Base-by-base conservation (phyloP, 2,797 vertebrate species). In the Lemur catta region DNA sequence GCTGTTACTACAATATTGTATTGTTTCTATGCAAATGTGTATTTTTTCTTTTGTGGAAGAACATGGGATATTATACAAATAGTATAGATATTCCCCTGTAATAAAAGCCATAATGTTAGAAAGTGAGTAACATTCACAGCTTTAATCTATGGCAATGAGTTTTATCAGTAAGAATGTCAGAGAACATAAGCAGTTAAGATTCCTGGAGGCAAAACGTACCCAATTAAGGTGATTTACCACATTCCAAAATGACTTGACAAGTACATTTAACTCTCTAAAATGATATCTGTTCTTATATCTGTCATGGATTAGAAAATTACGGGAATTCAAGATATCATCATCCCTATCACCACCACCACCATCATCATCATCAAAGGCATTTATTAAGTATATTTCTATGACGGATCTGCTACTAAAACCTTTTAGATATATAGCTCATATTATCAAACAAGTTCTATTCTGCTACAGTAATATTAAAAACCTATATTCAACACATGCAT, bases 161-260 rank as follows among this genome's bases (percentile, higher is more conserved):
- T 97, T 97, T 96, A 97, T 95, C 93, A 95, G 96, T 84, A 93
- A 96, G 63, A 65, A n/a, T 95, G 91, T 95, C 92, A 96, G 94
- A 97, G 97, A 97, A 96, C 85, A 94, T 92, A 97, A 96, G 97
- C 95, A 94, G 95, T 92, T 95, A 96, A 95, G 96, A 93, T 97
- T 97, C 93, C 96, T 97, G 92, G 94, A 96, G 96, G 97, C 96
- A 96, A 96, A 97, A 97, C 13, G 43, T 92, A 94, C 61, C 92
- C 96, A 97, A 97, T 97, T 97, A 97, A 91, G 94, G 75, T 97
- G 97, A 97, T 97, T 97, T 97, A 97, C 93, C 94, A 91, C 91
- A 84, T 97, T 97, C 94, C 92, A 97, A 97, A 97, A 97, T 95
- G 92, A 96, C 96, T 96, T 97, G 96, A 97, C 97, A 97, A 96